phyloP scores from a whole-genome alignment of 2,113 vertebrate species.

The Neomonachus schauinslandi region DNA sequence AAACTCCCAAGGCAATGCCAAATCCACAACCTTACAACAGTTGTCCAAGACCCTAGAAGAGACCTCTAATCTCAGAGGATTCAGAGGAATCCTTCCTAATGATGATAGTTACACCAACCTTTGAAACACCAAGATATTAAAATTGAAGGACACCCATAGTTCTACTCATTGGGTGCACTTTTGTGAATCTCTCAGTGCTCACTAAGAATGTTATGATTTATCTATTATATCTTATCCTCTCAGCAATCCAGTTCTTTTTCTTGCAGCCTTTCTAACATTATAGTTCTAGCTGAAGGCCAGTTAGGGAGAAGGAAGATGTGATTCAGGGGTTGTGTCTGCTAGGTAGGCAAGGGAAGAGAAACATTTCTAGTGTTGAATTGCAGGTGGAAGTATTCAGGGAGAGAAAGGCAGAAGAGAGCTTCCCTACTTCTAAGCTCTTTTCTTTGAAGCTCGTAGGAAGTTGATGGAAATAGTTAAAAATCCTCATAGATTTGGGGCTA shows the following conservation, averaged over 20 bases:
- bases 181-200: not conserved
- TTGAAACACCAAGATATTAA: not conserved
- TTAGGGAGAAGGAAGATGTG: not conserved
- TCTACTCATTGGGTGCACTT: not conserved
- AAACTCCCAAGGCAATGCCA: not conserved
- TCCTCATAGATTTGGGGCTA: not conserved
- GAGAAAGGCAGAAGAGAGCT: not conserved
- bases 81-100: no score
- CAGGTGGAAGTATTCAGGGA: not conserved
- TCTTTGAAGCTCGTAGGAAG: not conserved
- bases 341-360: not conserved
- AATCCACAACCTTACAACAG: not conserved
- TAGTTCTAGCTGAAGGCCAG: not conserved
- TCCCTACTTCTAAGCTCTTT: not conserved
- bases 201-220: not conserved
- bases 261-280: not conserved
- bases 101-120: not conserved
- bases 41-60: not conserved
- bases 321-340: not conserved
- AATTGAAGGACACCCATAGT: not conserved
- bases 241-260: not conserved
- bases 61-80: not conserved
- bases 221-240: not conserved
- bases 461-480: not conserved
- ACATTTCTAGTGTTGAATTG: not conserved